Percentiles rank a stretch among this genome's conserved stretches.
Conservation (phyloP, 2,888 invertebrate species). For the Brachynemurus nebulosus region DNA sequence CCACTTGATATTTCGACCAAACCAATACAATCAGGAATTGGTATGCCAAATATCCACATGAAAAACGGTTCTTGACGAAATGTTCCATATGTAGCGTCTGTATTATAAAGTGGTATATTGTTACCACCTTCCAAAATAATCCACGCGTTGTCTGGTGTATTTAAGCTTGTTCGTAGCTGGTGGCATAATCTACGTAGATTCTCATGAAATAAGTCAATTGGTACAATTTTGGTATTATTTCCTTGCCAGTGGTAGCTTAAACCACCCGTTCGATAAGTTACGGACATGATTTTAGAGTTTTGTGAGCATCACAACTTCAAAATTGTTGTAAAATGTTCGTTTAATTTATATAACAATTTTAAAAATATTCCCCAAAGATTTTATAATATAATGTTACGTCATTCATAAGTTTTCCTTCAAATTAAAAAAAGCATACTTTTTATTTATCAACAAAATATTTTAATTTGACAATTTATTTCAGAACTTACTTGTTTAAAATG, state of each 20-base stretch:
- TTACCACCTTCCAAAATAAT: neutral
- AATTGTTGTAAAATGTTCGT: too few species aligned
- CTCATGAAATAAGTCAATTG: neutral
- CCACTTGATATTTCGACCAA: neutral
- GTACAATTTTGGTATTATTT: neutral
- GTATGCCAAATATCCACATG: neutral
- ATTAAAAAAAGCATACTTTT: too few species aligned
- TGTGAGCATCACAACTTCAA: too few species aligned
- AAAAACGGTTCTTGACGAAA: neutral
- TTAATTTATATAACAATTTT: too few species aligned
- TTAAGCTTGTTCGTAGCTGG: neutral
- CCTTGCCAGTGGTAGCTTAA: neutral
- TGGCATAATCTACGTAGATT: neutral
- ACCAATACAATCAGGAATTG: neutral
- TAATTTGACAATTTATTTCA: too few species aligned
- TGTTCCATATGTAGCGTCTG: neutral
- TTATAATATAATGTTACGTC: too few species aligned
- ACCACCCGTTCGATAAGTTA: too few species aligned
- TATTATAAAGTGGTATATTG: neutral
- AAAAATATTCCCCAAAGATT: too few species aligned
- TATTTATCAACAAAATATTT: too few species aligned
- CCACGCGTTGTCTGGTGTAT: neutral
- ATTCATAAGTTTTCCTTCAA: too few species aligned
- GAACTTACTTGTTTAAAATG: too few species aligned
- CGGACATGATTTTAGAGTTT: too few species aligned